Base-by-base conservation (phyloP, 2,888 invertebrate species). In the Harpagoxenus sublaevis region DNA sequence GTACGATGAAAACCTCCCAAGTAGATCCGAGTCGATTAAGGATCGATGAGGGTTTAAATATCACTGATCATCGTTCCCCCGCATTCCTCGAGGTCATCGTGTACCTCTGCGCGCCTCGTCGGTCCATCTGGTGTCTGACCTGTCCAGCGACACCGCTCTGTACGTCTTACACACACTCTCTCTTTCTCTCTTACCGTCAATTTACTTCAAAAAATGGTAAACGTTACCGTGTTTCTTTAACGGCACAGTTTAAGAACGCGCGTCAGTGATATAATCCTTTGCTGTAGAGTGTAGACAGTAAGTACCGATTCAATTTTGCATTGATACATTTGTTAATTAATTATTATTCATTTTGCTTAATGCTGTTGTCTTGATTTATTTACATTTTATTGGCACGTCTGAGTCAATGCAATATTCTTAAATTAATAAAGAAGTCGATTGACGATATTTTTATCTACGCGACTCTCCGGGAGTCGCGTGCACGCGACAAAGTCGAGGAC, bases 51-150 rank as follows among this genome's bases (percentile, higher is more conserved):
- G 86, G 84, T 84, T 88, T 84, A 88, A 90, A 92, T 91, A 91
- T 90, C 89, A 89, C 90, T 82, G 88, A 89, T 92, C 92, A 92
- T 92, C 91, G 87, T 89, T 88, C 87, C 89, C 89, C 74, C 70
- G 88, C 90, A 90, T 91, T 90, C 90, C 89, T 48, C 70, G 82
- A 71, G 84, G 83, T 87, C 88, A 86, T 89, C 87, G 42, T 82
- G 84, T 73, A 87, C 82, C 51, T 68, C 84, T 82, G 48, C 51
- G n/a, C 3, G 65, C 55, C 68, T 77, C 18, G 18, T 42, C 83
- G 53, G 73, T 48, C 28, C 83, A 35, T 66, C 31, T 85, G 77
- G 82, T 84, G 75, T 87, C 63, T 70, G 31, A 51, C 66, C 84
- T 65, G 60, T 84, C 75, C 71, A n/a, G 66, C 71, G 83, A 65